Percentiles rank a stretch among this genome's conserved stretches.
Conservation (phyloP, 2,797 vertebrate species). For the Chelidonichthys spinosus region DNA sequence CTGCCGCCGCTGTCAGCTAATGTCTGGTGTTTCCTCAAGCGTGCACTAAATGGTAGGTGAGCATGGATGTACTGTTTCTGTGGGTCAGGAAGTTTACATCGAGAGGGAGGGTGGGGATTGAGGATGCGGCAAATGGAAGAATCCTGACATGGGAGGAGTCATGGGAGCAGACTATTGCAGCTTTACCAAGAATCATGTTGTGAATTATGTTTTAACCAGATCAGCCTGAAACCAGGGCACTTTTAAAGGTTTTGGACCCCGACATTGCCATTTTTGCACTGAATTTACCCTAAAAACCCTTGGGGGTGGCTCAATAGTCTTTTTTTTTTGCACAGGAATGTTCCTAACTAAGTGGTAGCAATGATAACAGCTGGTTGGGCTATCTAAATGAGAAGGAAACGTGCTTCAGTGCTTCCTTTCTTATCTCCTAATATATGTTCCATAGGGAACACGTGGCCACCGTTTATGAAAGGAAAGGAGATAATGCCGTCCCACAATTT, state of each 20-base stretch:
- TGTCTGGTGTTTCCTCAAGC: slow-evolving; percentile 61
- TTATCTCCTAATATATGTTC: background rate
- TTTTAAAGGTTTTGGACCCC: background rate
- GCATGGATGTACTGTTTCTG: slow-evolving; percentile 22
- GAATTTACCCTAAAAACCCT: background rate
- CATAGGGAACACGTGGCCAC: background rate
- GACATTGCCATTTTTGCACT: background rate
- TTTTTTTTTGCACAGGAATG: background rate
- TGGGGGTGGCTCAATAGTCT: background rate
- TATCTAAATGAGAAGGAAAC: background rate
- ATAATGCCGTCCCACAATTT: background rate
- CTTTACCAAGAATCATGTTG: slow-evolving; percentile 8
- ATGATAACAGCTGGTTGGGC: background rate
- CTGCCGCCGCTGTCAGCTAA: slow-evolving; percentile 61
- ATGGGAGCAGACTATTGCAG: slow-evolving; percentile 10
- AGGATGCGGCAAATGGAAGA: slow-evolving; percentile 20
- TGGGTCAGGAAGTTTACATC: slow-evolving; percentile 13
- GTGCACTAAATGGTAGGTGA: slow-evolving; percentile 48
- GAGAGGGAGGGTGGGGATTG: slow-evolving; percentile 8
- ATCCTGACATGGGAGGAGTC: slow-evolving; percentile 1
- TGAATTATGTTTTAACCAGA: slow-evolving; percentile 1
- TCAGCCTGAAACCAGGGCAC: background rate
- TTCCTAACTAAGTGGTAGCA: background rate
- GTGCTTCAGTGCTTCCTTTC: background rate
- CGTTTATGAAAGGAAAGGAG: background rate